Percentiles rank a stretch among this genome's conserved stretches.
These are phyloP conservation scores for Exocentrus adspersus DNA, from an alignment of 2,888 invertebrate species.

Conservation along the genomic window DNA sequence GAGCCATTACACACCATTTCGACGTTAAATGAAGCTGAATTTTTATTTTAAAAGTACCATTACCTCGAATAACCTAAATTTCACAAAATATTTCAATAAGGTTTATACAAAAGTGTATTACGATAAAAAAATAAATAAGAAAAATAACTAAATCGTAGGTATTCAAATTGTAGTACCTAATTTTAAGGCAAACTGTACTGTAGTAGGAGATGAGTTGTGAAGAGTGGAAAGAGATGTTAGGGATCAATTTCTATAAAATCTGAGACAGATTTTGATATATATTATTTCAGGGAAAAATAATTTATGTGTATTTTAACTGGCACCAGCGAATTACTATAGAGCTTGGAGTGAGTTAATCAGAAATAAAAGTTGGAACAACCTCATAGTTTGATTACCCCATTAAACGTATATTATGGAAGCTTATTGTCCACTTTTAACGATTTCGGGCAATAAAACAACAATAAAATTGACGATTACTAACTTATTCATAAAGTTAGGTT, in stretches of 20 bases:
- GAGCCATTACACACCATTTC: neutral
- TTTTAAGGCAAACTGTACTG: too few species aligned
- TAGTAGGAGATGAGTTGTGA: too few species aligned
- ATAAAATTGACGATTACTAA: neutral
- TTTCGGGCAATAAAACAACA: neutral
- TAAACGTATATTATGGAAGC: slow-evolving; percentile 6
- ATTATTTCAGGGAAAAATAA: too few species aligned
- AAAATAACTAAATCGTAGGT: too few species aligned
- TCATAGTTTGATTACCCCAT: slow-evolving; percentile 13
- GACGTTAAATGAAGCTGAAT: neutral
- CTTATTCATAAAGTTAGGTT: neutral
- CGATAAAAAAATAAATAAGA: too few species aligned
- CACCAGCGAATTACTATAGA: too few species aligned
- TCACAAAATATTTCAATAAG: neutral
- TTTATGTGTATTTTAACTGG: too few species aligned
- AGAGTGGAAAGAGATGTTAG: too few species aligned
- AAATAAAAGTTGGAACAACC: slow-evolving; percentile 4
- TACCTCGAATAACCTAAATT: neutral
- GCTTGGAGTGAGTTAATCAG: slow-evolving; percentile 1
- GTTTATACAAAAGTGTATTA: neutral
- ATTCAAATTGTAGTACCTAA: too few species aligned
- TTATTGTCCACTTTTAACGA: slow-evolving; percentile 7
- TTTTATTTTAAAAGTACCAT: neutral
- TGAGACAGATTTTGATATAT: too few species aligned
- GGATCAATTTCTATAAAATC: too few species aligned